Evolutionary conservation across 2,888 invertebrate genomes (phyloP).

Genomic region (Parochlus steinenii): DNA sequence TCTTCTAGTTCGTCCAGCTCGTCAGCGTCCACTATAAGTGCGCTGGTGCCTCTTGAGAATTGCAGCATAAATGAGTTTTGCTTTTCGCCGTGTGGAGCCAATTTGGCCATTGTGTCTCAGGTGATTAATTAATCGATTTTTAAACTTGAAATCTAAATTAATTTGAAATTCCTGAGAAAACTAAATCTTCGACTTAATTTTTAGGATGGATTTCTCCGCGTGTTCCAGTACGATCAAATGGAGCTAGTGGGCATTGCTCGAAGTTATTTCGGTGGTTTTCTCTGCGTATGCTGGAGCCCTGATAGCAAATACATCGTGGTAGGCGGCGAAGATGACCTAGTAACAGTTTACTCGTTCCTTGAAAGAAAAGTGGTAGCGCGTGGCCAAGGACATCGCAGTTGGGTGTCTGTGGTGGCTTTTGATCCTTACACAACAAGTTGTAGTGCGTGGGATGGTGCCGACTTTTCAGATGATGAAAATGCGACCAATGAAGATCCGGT

Average conservation of each 20-base stretch:
- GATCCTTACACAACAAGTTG: slow-evolving; percentile 71
- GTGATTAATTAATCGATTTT: too few relatives aligned
- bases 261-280: slow-evolving; percentile 94
- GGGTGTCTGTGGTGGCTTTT: slow-evolving; percentile 95
- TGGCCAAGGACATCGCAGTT: slow-evolving; percentile 93
- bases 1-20: slow-evolving; percentile 12
- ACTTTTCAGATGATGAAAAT: slow-evolving; percentile 41
- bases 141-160: too few relatives aligned
- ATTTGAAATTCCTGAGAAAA: too few relatives aligned
- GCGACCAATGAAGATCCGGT: slow-evolving; percentile 26
- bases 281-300: slow-evolving; percentile 97
- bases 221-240: slow-evolving; percentile 96
- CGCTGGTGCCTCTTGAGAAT: slow-evolving; percentile 40
- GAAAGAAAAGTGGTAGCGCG: slow-evolving; percentile 91
- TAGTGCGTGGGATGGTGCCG: slow-evolving; percentile 38
- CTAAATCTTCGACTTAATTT: too few relatives aligned
- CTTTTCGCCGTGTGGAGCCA: slow-evolving; percentile 87
- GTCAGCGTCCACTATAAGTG: slow-evolving; percentile 6
- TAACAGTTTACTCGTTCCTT: slow-evolving; percentile 90
- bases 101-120: slow-evolving; percentile 88
- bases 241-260: slow-evolving; percentile 84
- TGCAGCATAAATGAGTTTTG: slow-evolving; percentile 89
- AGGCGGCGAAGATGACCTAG: slow-evolving; percentile 96
- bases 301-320: slow-evolving; percentile 90
- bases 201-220: slow-evolving; percentile 85